Evolutionary conservation across 2,888 invertebrate genomes (phyloP).

Genomic region (Stegana nigrithorax): DNA sequence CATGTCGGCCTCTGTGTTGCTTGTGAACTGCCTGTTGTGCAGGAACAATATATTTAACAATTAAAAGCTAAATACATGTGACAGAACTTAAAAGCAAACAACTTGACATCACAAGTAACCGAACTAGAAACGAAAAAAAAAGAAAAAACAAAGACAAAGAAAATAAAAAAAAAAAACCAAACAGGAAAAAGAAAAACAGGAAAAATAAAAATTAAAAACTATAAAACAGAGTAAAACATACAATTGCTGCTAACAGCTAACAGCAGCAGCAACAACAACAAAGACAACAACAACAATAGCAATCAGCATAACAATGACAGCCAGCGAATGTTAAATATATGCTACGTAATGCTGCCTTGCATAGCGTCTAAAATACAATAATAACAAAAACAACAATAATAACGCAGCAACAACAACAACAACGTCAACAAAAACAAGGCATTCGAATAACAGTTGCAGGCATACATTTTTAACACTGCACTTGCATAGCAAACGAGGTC

Average conservation of each 20-base stretch:
- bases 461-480: no score
- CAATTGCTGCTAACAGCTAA: slow-evolving; percentile 5
- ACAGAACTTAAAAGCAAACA: slow-evolving; percentile 4
- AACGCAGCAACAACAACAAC: neutral
- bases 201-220: neutral
- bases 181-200: neutral
- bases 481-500: neutral
- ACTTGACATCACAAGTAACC: slow-evolving; percentile 7
- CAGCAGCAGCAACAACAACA: neutral
- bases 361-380: neutral
- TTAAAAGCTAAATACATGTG: slow-evolving; percentile 5
- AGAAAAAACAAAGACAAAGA: neutral
- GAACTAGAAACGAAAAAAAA: neutral
- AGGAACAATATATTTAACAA: slow-evolving; percentile 8
- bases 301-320: slow-evolving; percentile 1
- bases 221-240: neutral
- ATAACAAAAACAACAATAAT: neutral
- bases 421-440: neutral
- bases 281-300: no score
- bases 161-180: neutral
- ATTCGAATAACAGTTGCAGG: no score
- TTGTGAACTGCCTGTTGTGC: neutral
- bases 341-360: no score
- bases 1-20: no score
- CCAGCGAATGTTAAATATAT: slow-evolving; percentile 1